Evolutionary conservation across 2,113 vertebrate genomes (phyloP), one percentile per base, ranked within the genome.

Genomic region (Hippocampus comes): DNA sequence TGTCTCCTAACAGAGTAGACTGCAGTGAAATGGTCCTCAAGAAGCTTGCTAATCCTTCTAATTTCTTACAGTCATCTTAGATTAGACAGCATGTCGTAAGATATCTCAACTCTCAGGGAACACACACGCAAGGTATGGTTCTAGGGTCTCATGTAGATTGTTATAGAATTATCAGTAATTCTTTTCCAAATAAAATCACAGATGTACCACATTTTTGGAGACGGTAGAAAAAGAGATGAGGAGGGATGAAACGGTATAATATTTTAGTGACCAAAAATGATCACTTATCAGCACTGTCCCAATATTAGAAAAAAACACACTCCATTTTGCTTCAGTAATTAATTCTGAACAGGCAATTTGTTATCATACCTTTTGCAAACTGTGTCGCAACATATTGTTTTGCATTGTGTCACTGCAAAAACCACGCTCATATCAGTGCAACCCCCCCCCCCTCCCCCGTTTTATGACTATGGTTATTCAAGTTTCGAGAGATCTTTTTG

Each of bases 41-140:
- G 80, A 82, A 63, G 67, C 55, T 70, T 46, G 73, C 63, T 87
- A 88, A 89, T 86, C 87, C 85, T 60, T 82, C 67, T 85, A 81
- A 78, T 87, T 87, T 83, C 75, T 80, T 63, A 74, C 76, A 71
- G 67, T 67, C 70, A 77, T 65, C 75, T 80, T 53, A 86, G 84
- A 85, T 86, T 89, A 87, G 82, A 75, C 82, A 79, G 66, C 72
- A 70, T 63, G 73, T 69, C 38, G 48, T 78, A 64, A 73, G 42
- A 56, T 67, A 51, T 74, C 68, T 78, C 51, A 71, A 76, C 75
- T 84, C 48, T 57, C 17, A 46, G 70, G 49, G 43, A 66, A 55
- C 43, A 46, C 68, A 60, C 69, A 77, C 30, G 60, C 59, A 66
- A 49, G 43, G 5, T 18, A 41, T 48, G 43, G 43, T 27, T 66